A percentile compares a stretch with the other conserved stretches of the same genome.
Evolutionary conservation across 2,888 invertebrate species (phyloP).

Genomic region (Encarsia formosa): DNA sequence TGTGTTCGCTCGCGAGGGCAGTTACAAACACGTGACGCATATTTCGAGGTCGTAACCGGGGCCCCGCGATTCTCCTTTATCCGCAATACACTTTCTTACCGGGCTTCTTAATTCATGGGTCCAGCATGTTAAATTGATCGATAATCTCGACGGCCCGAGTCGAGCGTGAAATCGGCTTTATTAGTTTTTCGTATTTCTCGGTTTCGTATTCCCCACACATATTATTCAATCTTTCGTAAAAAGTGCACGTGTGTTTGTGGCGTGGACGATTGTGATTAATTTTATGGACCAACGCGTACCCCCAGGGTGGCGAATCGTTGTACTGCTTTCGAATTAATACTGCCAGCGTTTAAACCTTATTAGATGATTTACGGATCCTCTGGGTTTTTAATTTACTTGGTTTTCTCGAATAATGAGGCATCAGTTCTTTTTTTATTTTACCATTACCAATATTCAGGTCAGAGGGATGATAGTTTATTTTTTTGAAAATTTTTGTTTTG

Average conservation of each 20-base stretch:
- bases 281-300: background rate
- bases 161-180: constrained; percentile 48
- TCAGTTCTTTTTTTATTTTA: too few species aligned
- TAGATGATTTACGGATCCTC: too few species aligned
- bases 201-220: constrained; percentile 23
- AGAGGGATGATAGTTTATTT: too few species aligned
- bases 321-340: constrained; percentile 6
- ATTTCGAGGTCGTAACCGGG: constrained; percentile 26
- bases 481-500: too few species aligned
- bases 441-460: too few species aligned
- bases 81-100: background rate
- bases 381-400: too few species aligned
- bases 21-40: constrained; percentile 50
- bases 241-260: too few species aligned
- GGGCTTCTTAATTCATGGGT: background rate
- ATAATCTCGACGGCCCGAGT: too few species aligned
- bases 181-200: constrained; percentile 37
- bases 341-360: too few species aligned
- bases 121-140: too few species aligned
- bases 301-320: background rate
- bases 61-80: background rate
- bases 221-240: background rate
- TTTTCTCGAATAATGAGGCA: too few species aligned
- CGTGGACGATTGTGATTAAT: background rate
- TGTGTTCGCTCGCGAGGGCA: too few species aligned